phyloP scores from a whole-genome alignment of 37 sponge, comb jelly and placozoan species.

The Halichondria panicea region DNA sequence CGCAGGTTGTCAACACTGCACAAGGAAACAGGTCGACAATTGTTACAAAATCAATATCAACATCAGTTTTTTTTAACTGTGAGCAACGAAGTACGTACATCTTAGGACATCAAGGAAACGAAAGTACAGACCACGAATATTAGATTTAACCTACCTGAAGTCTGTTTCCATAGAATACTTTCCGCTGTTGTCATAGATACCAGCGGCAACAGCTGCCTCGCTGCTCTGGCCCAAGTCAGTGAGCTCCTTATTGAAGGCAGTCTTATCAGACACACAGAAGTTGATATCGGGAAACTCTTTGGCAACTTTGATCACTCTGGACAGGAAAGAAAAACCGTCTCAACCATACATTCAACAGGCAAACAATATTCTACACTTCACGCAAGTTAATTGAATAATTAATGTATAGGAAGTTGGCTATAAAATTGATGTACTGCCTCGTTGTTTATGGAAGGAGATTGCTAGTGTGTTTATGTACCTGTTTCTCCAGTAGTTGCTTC shows the following conservation, averaged over 20 bases:
- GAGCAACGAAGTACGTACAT: neutral
- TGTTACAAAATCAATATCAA: neutral
- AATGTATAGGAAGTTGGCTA: neutral
- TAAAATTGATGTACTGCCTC: neutral
- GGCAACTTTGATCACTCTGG: slow-evolving; percentile 87
- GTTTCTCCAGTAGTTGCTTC: slow-evolving; percentile 92
- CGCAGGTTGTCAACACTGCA: slow-evolving; percentile 69
- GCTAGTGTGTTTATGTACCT: slow-evolving; percentile 24
- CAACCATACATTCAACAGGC: neutral
- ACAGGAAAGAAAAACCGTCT: neutral
- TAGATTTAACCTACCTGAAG: slow-evolving; percentile 56
- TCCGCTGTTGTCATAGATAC: slow-evolving; percentile 53
- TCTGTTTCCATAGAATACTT: slow-evolving; percentile 76
- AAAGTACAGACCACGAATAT: too few relatives aligned
- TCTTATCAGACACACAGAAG: slow-evolving; percentile 75
- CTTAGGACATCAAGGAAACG: neutral
- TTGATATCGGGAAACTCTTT: slow-evolving; percentile 71
- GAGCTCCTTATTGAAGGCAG: slow-evolving; percentile 43
- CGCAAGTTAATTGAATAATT: neutral
- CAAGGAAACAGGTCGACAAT: neutral
- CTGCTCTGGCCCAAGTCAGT: slow-evolving; percentile 53
- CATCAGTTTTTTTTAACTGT: neutral
- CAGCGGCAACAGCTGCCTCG: slow-evolving; percentile 45
- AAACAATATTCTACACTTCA: neutral
- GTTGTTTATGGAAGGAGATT: neutral